phyloP scores from a whole-genome alignment of 2,113 vertebrate species.

The Callithrix jacchus region DNA sequence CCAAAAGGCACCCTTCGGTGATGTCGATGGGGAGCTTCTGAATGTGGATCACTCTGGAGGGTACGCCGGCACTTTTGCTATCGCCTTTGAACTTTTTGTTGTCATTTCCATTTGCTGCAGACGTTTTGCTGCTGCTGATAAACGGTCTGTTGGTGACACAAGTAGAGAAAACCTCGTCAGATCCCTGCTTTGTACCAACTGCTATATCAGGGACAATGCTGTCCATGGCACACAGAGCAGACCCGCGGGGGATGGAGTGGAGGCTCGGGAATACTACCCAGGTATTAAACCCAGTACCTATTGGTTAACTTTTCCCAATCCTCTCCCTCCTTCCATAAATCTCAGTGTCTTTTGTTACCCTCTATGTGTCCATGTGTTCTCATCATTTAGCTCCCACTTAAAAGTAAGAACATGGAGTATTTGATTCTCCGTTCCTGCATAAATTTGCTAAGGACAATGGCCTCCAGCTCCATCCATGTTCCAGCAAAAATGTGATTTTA shows the following conservation, averaged over 20 bases:
- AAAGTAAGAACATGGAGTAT: too few relatives aligned
- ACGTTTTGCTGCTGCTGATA: slow-evolving; percentile 90
- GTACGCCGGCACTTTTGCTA: slow-evolving; percentile 87
- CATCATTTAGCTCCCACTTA: too few relatives aligned
- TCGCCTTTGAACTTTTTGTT: slow-evolving; percentile 98
- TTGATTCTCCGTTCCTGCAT: too few relatives aligned
- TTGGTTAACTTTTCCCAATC: too few relatives aligned
- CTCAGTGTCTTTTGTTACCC: too few relatives aligned
- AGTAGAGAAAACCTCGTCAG: slow-evolving; percentile 96
- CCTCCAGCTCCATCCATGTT: too few relatives aligned
- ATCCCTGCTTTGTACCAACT: slow-evolving; percentile 99
- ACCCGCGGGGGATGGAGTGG: slow-evolving; percentile 90
- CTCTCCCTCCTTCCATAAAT: too few relatives aligned
- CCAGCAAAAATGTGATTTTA: neutral
- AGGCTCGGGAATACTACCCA: slow-evolving; percentile 82
- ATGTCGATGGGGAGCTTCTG: slow-evolving; percentile 94
- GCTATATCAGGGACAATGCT: slow-evolving; percentile 98
- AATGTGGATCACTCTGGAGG: slow-evolving; percentile 94
- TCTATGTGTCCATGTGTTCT: too few relatives aligned
- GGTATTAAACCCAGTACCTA: too few relatives aligned
- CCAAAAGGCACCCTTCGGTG: slow-evolving; percentile 94
- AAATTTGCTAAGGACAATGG: too few relatives aligned
- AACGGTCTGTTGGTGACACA: slow-evolving; percentile 94
- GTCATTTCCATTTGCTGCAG: slow-evolving; percentile 97
- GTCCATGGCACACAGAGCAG: slow-evolving; percentile 95